Conservation (phyloP, 35 echinoderm and acorn worm genomes). For the Ophiothrix spiculata region DNA sequence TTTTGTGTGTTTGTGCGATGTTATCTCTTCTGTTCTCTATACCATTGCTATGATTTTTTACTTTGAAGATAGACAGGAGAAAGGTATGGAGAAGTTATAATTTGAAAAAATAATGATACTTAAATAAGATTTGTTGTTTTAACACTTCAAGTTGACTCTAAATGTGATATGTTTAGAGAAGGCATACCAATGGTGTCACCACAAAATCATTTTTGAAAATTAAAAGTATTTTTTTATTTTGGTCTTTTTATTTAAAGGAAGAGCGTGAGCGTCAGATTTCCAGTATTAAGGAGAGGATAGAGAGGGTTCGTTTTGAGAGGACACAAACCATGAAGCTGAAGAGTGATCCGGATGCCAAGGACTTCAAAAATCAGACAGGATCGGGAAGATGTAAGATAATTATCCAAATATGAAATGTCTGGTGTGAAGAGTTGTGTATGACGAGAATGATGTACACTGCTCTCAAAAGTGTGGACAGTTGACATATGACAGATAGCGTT, state of each 20-base stretch:
- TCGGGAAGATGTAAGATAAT: too few species aligned
- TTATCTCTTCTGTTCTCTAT: too few species aligned
- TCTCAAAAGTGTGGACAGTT: too few species aligned
- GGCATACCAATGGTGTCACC: background rate
- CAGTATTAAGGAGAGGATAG: conserved; percentile 65
- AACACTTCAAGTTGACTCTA: too few species aligned
- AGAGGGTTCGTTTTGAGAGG: conserved; percentile 72
- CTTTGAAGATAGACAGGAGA: background rate
- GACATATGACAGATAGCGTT: too few species aligned
- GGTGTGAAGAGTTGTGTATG: too few species aligned
- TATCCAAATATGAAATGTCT: too few species aligned
- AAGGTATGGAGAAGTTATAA: background rate
- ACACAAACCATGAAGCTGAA: conserved; percentile 80
- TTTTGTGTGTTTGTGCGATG: too few species aligned
- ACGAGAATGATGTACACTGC: too few species aligned
- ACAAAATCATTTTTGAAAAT: background rate
- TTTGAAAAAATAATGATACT: background rate
- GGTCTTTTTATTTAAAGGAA: conserved; percentile 40
- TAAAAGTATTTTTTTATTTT: background rate
- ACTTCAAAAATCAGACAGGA: conserved; percentile 46
- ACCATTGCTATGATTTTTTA: too few species aligned
- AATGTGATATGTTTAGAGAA: too few species aligned
- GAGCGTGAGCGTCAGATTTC: conserved; percentile 87
- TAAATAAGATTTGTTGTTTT: too few species aligned
- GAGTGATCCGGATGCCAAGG: conserved; percentile 32